Evolutionary conservation across 2,113 vertebrate species (phyloP).

Genomic region (Siphamia tubifer): DNA sequence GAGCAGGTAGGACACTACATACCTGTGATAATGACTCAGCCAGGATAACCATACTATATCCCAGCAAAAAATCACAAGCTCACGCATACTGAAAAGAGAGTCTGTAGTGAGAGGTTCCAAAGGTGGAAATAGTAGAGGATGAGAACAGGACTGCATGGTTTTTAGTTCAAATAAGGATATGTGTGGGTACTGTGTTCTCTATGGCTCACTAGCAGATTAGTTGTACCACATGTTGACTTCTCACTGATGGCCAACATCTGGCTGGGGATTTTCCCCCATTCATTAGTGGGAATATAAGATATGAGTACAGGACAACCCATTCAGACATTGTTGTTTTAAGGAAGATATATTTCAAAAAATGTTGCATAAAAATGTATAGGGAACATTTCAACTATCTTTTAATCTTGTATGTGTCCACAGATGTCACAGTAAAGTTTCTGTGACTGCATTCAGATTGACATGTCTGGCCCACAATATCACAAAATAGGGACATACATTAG

Average conservation of each 20-base stretch:
- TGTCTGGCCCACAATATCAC: constrained; percentile 34
- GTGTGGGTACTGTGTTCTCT: background rate
- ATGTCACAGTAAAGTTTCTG: constrained; percentile 35
- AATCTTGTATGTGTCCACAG: constrained; percentile 17
- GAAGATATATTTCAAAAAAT: background rate
- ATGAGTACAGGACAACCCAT: background rate
- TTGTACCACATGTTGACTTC: background rate
- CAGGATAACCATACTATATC: background rate
- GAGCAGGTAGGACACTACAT: constrained; percentile 84
- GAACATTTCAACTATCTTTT: too few relatives aligned
- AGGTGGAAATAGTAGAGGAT: background rate
- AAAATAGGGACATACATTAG: constrained; percentile 13
- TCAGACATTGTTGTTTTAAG: background rate
- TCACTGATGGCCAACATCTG: constrained; percentile 22
- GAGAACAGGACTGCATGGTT: background rate
- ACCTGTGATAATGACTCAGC: too few relatives aligned
- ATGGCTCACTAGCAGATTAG: constrained; percentile 23
- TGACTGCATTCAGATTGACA: constrained; percentile 40
- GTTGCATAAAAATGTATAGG: too few relatives aligned
- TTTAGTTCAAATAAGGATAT: constrained; percentile 22
- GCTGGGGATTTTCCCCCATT: background rate
- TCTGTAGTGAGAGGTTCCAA: background rate
- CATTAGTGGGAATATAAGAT: background rate
- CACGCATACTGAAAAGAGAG: too few relatives aligned
- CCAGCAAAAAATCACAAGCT: background rate